Base-by-base conservation (phyloP, 1,140 invertebrate genomes). In the Drosophila lacertosa region DNA sequence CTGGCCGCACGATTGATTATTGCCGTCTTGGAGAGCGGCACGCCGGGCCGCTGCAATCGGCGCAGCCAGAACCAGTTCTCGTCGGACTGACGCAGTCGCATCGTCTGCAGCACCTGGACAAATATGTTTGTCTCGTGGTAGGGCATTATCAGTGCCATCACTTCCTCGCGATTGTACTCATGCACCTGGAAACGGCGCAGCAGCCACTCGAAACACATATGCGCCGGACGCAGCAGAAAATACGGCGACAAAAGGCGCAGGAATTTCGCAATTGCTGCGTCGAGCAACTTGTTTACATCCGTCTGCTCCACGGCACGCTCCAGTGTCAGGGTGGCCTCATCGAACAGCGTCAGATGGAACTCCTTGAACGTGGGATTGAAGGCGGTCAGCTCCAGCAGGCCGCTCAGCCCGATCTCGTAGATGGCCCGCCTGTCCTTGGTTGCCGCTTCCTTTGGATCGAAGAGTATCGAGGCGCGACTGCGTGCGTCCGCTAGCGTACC, bases 151-250 rank as follows among this genome's bases (percentile, higher is more conserved):
- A 96, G 92, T 65, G 95, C 92, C 65, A 99, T 92, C 32, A 98
- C 93, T 1, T 95, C 94, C 89, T 96, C 94, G 57, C 94, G 94
- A 89, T 99, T 99, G 89, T 95, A 99, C 48, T 96, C 92, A 81
- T 99, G 96, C 66, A 99, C 95, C 45, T 95, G 94, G 91, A 96
- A 99, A 79, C 97, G 94, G 67, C 96, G 94, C 45, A 99, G 94
- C 2, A 99, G 92, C 98, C 98, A 99, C 93, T 99, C 98, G 20
- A 99, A 91, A 16, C 96, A 95, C 93, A 98, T 97, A 59, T 98
- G 96, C 7, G 97, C 93, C 10, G 96, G 94, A 86, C 95, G 95
- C 0, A 98, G 90, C 32, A 97, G 91, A 77, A 99, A 95, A 91
- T 98, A 98, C 4, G 98, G 98, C 1, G 97, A 97, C 7, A 98